Conservation (phyloP, 1,140 invertebrate genomes). For the Megathymus violae region DNA sequence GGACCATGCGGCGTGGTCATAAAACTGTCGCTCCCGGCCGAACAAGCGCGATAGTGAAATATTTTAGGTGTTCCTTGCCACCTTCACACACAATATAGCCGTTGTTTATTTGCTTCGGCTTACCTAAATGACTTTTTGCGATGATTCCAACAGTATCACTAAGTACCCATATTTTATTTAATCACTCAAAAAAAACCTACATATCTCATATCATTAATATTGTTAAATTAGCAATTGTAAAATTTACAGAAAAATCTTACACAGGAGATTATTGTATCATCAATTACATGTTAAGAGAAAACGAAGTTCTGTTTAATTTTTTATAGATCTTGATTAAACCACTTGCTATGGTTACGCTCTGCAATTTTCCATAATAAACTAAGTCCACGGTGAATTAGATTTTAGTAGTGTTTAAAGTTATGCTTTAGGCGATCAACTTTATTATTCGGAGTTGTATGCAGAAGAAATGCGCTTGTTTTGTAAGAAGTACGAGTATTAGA, state of each 20-base stretch:
- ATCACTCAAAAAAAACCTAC: too few relatives aligned
- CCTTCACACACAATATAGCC: slow-evolving; percentile 16
- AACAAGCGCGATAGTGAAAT: slow-evolving; percentile 23
- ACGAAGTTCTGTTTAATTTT: too few relatives aligned
- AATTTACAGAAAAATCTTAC: too few relatives aligned
- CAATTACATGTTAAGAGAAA: slow-evolving; percentile 1
- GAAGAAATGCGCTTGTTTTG: slow-evolving; percentile 17
- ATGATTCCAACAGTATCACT: slow-evolving; percentile 1
- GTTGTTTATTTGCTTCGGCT: slow-evolving; percentile 23
- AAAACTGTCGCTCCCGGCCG: slow-evolving; percentile 29
- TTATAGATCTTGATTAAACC: too few relatives aligned
- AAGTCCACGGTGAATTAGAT: slow-evolving; percentile 1
- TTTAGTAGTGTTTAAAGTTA: slow-evolving; percentile 17
- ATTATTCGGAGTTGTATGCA: slow-evolving; percentile 13
- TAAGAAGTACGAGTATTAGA: slow-evolving; percentile 16
- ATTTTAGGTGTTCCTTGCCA: slow-evolving; percentile 24
- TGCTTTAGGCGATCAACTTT: slow-evolving; percentile 6
- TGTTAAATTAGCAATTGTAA: too few relatives aligned
- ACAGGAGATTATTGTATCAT: too few relatives aligned
- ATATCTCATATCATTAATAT: too few relatives aligned
- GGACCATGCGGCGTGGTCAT: slow-evolving; percentile 45
- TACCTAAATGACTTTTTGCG: slow-evolving; percentile 16
- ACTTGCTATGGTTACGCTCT: slow-evolving; percentile 5
- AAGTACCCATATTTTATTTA: too few relatives aligned
- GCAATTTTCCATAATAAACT: slow-evolving; percentile 19